A percentile compares a stretch with the other conserved stretches of the same genome.
phyloP scores from a whole-genome alignment of 2,113 vertebrate genomes.

The Progne subis region DNA sequence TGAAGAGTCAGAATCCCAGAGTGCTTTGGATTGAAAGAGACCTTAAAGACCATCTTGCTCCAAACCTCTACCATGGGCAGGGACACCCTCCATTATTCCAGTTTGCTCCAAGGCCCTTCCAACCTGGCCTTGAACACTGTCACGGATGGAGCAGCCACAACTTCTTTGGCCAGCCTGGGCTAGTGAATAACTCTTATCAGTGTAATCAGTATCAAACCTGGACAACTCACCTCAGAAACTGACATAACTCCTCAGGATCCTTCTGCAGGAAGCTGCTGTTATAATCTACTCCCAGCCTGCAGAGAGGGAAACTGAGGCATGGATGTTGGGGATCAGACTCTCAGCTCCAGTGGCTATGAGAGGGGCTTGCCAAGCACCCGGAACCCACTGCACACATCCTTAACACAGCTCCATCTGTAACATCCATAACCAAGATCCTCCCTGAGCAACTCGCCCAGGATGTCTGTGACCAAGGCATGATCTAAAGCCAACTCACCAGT shows the following conservation, averaged over 20 bases:
- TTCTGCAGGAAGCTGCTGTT: neutral
- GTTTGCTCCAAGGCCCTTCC: neutral
- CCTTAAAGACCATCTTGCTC: neutral
- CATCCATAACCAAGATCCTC: neutral
- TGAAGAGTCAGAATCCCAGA: neutral
- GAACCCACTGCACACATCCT: neutral
- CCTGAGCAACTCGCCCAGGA: neutral
- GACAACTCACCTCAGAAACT: neutral
- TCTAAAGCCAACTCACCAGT: neutral
- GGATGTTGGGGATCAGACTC: neutral
- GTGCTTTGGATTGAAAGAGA: neutral
- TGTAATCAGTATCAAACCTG: neutral
- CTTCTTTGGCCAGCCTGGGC: neutral
- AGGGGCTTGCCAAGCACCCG: neutral
- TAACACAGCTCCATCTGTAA: neutral
- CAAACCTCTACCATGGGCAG: neutral
- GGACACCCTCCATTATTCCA: neutral
- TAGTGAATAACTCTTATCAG: neutral
- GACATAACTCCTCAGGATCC: neutral
- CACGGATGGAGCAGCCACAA: neutral
- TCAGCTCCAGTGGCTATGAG: neutral
- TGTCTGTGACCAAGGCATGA: neutral
- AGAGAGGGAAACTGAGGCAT: neutral
- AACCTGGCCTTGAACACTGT: neutral
- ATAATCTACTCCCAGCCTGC: neutral